Conservation (phyloP, 2,888 invertebrate genomes). For the Microdon myrmicae region DNA sequence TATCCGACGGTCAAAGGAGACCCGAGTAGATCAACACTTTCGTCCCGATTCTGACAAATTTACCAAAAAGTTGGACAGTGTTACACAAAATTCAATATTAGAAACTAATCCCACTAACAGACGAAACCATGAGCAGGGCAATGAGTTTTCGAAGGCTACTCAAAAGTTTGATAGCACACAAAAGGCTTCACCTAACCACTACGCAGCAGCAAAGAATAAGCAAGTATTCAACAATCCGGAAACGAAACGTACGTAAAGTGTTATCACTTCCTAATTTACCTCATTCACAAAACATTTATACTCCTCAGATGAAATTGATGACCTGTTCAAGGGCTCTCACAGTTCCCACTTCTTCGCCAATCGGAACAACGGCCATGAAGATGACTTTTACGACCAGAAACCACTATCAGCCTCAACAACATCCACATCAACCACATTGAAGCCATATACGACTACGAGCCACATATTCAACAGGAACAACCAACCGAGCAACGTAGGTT, state of each 20-base stretch:
- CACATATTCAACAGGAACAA: conserved; percentile 25
- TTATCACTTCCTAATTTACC: neutral
- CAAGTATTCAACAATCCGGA: conserved; percentile 60
- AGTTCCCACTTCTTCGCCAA: conserved; percentile 81
- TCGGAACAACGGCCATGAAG: conserved; percentile 72
- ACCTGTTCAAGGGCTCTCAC: conserved; percentile 76
- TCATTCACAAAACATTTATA: conserved; percentile 53
- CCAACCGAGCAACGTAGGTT: conserved; percentile 64
- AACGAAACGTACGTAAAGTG: conserved; percentile 61
- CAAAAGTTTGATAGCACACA: conserved; percentile 57
- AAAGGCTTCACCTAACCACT: conserved; percentile 62
- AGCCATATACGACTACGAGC: conserved; percentile 13
- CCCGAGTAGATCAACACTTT: conserved; percentile 62
- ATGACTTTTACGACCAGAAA: conserved; percentile 68
- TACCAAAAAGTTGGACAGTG: conserved; percentile 56
- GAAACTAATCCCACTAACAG: conserved; percentile 15
- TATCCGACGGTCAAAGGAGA: conserved; percentile 63
- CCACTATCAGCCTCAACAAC: conserved; percentile 54
- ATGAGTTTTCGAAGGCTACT: conserved; percentile 50
- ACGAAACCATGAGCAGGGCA: conserved; percentile 53
- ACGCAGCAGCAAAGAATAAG: conserved; percentile 59
- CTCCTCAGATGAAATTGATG: conserved; percentile 68
- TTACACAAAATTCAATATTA: conserved; percentile 51
- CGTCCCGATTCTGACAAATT: conserved; percentile 59
- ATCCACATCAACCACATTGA: conserved; percentile 22